Percentiles rank a stretch among this genome's conserved stretches.
Conservation (phyloP, 2,888 invertebrate genomes). For the Leucozona laternaria region DNA sequence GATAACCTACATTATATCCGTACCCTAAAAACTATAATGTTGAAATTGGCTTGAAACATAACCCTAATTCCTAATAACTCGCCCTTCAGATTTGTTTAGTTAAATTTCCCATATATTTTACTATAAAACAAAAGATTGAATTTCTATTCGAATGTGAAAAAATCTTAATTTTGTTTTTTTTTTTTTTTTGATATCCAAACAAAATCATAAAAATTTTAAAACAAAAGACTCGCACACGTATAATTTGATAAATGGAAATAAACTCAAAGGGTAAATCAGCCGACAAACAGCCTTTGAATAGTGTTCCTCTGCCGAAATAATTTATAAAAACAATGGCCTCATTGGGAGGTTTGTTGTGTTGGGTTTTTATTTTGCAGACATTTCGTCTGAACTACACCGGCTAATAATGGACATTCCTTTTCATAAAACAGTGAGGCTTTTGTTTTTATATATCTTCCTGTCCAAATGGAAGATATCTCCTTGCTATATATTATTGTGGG, state of each 20-base stretch:
- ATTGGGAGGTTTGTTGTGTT: constrained; percentile 60
- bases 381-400: constrained; percentile 70
- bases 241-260: constrained; percentile 58
- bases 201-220: constrained; percentile 50
- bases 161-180: not conserved
- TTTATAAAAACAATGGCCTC: constrained; percentile 53
- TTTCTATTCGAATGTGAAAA: constrained; percentile 4
- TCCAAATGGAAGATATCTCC: constrained; percentile 1
- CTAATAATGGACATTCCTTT: constrained; percentile 63
- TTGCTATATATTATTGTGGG: not conserved
- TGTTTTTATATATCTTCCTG: constrained; percentile 49
- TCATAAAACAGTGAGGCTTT: constrained; percentile 54
- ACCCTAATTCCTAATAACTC: too few relatives aligned
- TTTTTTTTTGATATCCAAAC: not conserved
- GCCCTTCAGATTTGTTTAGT: not conserved
- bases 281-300: constrained; percentile 63
- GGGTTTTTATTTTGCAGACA: constrained; percentile 63
- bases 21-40: too few relatives aligned
- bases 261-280: constrained; percentile 56
- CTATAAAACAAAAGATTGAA: not conserved
- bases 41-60: too few relatives aligned
- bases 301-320: constrained; percentile 49
- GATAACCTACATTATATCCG: too few relatives aligned
- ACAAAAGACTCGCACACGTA: constrained; percentile 49
- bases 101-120: not conserved